Evolutionary conservation across 2,113 vertebrate species (phyloP).

Genomic region (Diphyllodes magnificus): DNA sequence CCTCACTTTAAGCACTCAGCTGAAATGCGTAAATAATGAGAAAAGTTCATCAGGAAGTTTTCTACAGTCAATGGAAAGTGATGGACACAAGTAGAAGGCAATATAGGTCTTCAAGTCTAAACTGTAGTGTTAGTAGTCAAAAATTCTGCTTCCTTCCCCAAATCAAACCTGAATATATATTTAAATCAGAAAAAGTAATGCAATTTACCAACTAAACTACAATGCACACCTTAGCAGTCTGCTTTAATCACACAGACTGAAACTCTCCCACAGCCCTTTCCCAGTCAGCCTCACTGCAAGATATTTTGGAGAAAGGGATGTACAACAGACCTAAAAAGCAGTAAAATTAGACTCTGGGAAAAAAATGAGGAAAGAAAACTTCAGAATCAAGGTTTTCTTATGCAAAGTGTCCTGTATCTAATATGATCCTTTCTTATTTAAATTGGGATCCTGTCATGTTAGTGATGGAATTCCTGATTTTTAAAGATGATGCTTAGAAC

Average conservation of each 20-base stretch:
- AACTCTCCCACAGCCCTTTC: neutral
- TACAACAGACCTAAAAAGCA: neutral
- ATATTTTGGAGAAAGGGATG: neutral
- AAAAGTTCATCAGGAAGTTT: neutral
- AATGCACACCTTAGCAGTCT: neutral
- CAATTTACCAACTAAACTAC: neutral
- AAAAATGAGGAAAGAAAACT: neutral
- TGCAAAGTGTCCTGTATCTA: neutral
- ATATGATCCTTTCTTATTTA: neutral
- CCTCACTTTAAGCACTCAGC: neutral
- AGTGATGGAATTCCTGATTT: neutral
- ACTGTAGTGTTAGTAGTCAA: neutral
- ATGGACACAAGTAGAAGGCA: neutral
- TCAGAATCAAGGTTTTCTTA: neutral
- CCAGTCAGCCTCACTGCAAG: fast-evolving
- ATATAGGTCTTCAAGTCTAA: neutral
- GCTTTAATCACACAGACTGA: neutral
- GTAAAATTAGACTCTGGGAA: neutral
- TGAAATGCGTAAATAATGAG: neutral
- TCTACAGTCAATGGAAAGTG: neutral
- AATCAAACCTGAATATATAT: neutral
- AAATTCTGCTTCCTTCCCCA: neutral
- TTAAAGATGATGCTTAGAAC: neutral
- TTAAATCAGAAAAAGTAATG: neutral
- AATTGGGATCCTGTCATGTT: neutral